These are phyloP conservation scores for Lissocephala sabroskyi DNA, from an alignment of 2,888 invertebrate species.

Conservation along the genomic window DNA sequence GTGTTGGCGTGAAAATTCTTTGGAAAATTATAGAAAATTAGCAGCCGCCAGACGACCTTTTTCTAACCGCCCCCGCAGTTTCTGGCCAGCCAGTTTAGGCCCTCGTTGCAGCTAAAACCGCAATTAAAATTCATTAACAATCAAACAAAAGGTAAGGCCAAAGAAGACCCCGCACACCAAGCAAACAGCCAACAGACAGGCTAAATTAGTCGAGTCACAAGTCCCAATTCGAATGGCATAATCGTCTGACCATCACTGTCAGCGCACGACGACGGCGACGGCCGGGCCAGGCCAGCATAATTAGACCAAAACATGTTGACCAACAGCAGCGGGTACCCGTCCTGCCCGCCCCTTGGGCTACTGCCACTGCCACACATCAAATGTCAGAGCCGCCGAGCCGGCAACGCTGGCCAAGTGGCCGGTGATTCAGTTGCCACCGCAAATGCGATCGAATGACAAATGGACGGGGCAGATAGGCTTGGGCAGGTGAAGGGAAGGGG, in stretches of 20 bases:
- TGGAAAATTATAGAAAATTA: conserved; percentile 38
- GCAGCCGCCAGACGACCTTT: conserved; percentile 26
- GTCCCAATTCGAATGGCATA: conserved; percentile 4
- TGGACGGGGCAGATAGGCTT: too few relatives aligned
- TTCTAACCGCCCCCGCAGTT: not conserved
- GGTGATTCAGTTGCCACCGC: too few relatives aligned
- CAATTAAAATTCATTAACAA: conserved; percentile 49
- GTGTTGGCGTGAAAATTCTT: conserved; percentile 66
- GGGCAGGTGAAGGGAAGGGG: too few relatives aligned
- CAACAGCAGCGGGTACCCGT: conserved; percentile 33
- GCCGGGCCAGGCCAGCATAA: conserved; percentile 39
- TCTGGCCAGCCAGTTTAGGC: not conserved
- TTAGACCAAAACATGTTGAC: conserved; percentile 46
- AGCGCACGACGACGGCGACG: conserved; percentile 22
- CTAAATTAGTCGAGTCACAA: conserved; percentile 37
- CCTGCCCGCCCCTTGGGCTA: too few relatives aligned
- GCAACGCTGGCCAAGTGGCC: too few relatives aligned
- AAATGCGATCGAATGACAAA: too few relatives aligned
- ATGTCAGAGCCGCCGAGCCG: too few relatives aligned
- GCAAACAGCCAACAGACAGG: not conserved
- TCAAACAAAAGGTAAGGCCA: conserved; percentile 10
- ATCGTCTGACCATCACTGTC: conserved; percentile 14
- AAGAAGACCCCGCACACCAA: too few relatives aligned
- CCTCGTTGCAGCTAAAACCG: not conserved
- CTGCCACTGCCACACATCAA: too few relatives aligned